These are phyloP conservation scores for Enteromius thamalakanensis DNA, from an alignment of 2,797 vertebrate species.

Conservation along the genomic window DNA sequence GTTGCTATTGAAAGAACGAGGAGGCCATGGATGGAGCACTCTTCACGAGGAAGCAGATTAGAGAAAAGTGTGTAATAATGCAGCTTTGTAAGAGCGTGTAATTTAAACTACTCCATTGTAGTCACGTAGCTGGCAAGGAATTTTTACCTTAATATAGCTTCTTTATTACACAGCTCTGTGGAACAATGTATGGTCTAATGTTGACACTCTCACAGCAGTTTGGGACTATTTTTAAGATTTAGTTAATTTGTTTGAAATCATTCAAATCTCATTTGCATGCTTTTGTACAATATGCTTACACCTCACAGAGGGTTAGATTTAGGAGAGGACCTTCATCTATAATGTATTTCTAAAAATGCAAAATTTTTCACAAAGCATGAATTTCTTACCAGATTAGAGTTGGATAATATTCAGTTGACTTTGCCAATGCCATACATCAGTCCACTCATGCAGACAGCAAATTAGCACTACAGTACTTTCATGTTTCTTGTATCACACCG, in stretches of 20 bases:
- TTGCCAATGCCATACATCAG: neutral
- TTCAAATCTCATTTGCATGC: neutral
- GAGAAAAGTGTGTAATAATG: conserved; percentile 39
- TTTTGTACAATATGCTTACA: neutral
- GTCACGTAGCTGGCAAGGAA: conserved; percentile 26
- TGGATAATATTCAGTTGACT: neutral
- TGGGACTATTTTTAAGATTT: neutral
- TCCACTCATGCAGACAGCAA: neutral
- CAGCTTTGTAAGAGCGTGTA: conserved; percentile 32
- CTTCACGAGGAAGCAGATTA: conserved; percentile 48
- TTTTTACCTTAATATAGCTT: neutral
- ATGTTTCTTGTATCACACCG: neutral
- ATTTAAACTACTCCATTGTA: conserved; percentile 40
- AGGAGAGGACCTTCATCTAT: neutral
- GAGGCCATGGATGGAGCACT: conserved; percentile 41
- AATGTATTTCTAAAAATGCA: neutral
- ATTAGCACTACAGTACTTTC: neutral
- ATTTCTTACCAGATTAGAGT: neutral
- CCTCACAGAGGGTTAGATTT: neutral
- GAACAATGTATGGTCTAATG: neutral
- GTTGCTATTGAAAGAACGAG: conserved; percentile 24
- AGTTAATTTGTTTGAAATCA: neutral
- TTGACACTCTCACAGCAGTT: neutral
- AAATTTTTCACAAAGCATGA: neutral
- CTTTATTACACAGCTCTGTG: neutral